Conservation (phyloP, 2,113 vertebrate genomes). For the Geococcyx californianus region DNA sequence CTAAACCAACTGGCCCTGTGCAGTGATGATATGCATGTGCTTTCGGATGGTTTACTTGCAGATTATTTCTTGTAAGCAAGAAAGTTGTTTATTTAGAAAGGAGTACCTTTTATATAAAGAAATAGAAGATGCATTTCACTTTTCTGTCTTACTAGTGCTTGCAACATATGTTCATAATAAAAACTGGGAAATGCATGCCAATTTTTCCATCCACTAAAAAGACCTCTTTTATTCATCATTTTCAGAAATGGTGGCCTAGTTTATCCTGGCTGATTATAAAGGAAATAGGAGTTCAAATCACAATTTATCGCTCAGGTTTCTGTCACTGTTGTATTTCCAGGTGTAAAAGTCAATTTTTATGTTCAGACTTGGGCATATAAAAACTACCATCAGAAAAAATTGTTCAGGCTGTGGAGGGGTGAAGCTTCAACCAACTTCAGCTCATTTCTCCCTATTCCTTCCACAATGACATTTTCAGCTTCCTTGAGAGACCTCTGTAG, state of each 20-base stretch:
- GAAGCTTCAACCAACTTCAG: background rate
- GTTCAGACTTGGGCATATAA: background rate
- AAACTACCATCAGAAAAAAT: background rate
- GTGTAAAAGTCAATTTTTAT: background rate
- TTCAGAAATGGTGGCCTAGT: background rate
- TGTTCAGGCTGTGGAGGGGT: background rate
- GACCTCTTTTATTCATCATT: background rate
- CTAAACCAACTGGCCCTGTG: background rate
- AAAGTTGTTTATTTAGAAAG: background rate
- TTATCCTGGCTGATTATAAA: background rate
- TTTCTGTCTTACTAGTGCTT: background rate
- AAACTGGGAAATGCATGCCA: background rate
- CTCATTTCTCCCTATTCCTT: background rate
- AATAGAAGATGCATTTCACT: background rate
- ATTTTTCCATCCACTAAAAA: background rate
- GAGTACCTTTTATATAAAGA: background rate
- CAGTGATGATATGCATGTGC: background rate
- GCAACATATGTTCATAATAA: conserved; percentile 13
- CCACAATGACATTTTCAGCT: background rate
- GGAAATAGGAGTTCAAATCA: background rate
- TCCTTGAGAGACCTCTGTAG: background rate
- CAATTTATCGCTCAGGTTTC: background rate
- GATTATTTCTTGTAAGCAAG: background rate
- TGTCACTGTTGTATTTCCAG: background rate
- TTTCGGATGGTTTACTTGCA: background rate